Percentiles rank a stretch among this genome's conserved stretches.
phyloP scores from a whole-genome alignment of 2,797 vertebrate genomes.

The Sebastes diploproa region DNA sequence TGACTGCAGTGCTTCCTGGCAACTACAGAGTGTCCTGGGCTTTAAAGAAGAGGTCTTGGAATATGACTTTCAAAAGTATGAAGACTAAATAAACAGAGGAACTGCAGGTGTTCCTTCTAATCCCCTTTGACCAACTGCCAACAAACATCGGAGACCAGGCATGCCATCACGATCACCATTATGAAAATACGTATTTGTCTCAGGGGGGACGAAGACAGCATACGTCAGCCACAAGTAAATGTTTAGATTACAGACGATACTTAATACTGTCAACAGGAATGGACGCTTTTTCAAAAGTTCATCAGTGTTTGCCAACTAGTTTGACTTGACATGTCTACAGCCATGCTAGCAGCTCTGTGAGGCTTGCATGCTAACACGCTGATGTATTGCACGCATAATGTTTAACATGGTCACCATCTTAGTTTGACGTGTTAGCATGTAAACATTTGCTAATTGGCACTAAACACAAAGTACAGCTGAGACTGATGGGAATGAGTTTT shows the following conservation, averaged over 20 bases:
- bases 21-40: not conserved
- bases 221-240: slow-evolving; percentile 41
- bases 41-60: slow-evolving; percentile 5
- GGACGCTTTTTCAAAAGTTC: not conserved
- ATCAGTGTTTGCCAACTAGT: not conserved
- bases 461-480: no score
- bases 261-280: slow-evolving; percentile 15
- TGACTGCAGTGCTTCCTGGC: slow-evolving; percentile 10
- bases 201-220: not conserved
- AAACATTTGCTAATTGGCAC: not conserved
- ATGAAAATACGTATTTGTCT: slow-evolving; percentile 16
- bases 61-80: slow-evolving; percentile 22
- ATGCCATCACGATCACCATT: not conserved
- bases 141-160: slow-evolving; percentile 17
- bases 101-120: slow-evolving; percentile 43
- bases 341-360: not conserved
- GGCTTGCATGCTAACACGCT: not conserved
- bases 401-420: not conserved
- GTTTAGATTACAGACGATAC: slow-evolving; percentile 27
- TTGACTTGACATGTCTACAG: not conserved
- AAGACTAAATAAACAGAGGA: slow-evolving; percentile 49
- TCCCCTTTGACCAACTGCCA: slow-evolving; percentile 27
- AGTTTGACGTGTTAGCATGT: not conserved
- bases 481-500: no score
- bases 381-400: not conserved